Percentiles rank a stretch among this genome's conserved stretches.
Conservation (phyloP, 2,888 invertebrate species). For the Coronaproctus castanopsis region DNA sequence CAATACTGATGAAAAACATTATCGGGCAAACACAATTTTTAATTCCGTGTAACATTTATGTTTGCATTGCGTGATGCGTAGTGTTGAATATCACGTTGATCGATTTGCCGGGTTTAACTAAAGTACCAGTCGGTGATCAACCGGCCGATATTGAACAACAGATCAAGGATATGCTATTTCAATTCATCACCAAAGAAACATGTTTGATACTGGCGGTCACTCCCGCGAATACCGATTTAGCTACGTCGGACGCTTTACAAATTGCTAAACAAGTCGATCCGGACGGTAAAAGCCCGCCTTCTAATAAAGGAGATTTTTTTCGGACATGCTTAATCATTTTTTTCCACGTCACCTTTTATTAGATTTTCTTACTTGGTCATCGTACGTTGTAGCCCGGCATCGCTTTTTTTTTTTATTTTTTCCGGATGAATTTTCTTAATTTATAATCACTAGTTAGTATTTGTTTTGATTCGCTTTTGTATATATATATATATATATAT, state of each 20-base stretch:
- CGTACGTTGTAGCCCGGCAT: too few relatives aligned
- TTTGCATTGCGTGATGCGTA: constrained; percentile 22
- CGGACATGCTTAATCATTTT: not conserved
- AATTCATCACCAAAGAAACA: constrained; percentile 83
- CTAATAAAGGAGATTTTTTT: not conserved
- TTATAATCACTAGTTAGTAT: too few relatives aligned
- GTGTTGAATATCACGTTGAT: constrained; percentile 77
- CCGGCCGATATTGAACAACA: constrained; percentile 85
- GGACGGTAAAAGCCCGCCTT: constrained; percentile 40
- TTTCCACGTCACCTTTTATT: not conserved
- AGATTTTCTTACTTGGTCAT: not conserved
- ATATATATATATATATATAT: too few relatives aligned
- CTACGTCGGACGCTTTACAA: constrained; percentile 96
- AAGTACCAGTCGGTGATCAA: constrained; percentile 95
- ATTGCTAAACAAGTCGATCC: constrained; percentile 94
- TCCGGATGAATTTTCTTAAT: too few relatives aligned
- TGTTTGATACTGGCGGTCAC: constrained; percentile 92
- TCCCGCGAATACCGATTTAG: constrained; percentile 93
- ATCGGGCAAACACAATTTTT: too few relatives aligned
- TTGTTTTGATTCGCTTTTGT: too few relatives aligned
- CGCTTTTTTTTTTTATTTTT: not conserved
- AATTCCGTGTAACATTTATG: too few relatives aligned
- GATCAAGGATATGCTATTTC: constrained; percentile 83
- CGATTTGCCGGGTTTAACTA: constrained; percentile 89
- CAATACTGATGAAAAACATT: too few relatives aligned